phyloP scores from a whole-genome alignment of 2,888 invertebrate genomes.

The Aphodius sticticus region DNA sequence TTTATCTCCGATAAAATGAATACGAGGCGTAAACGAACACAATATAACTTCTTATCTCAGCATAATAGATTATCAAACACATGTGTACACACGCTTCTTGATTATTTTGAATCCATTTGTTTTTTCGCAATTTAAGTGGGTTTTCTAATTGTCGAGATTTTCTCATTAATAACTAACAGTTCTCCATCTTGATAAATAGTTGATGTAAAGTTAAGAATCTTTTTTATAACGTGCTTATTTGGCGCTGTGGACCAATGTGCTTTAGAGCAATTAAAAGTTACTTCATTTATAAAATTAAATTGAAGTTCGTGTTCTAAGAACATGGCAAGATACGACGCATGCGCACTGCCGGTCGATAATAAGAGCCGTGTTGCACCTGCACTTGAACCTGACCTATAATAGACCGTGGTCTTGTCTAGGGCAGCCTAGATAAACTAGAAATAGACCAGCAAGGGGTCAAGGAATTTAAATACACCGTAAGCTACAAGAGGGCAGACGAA shows the following conservation, averaged over 20 bases:
- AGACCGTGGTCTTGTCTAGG: conserved; percentile 49
- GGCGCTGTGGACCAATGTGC: not conserved
- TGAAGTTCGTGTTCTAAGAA: conserved; percentile 38
- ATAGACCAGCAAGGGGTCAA: conserved; percentile 47
- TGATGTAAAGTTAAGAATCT: not conserved
- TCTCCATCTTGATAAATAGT: not conserved
- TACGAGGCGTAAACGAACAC: conserved; percentile 11
- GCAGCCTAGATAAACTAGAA: conserved; percentile 55
- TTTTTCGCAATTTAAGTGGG: conserved; percentile 6
- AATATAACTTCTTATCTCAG: conserved; percentile 14
- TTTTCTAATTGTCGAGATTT: not conserved
- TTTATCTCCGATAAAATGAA: conserved; percentile 15
- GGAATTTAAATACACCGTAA: conserved; percentile 30
- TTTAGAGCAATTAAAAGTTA: not conserved
- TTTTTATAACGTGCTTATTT: not conserved
- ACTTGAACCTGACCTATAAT: conserved; percentile 62
- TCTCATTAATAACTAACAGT: not conserved
- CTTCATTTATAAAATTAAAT: conserved; percentile 34
- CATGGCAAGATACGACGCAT: conserved; percentile 45
- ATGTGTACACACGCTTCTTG: conserved; percentile 13
- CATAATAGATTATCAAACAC: conserved; percentile 12
- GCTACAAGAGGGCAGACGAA: conserved; percentile 30
- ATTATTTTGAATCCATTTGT: not conserved
- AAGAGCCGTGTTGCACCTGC: conserved; percentile 56
- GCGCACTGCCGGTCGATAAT: conserved; percentile 50